These are phyloP conservation scores for Acanthopleura granulata DNA, from an alignment of 2,888 invertebrate genomes.

Conservation along the genomic window DNA sequence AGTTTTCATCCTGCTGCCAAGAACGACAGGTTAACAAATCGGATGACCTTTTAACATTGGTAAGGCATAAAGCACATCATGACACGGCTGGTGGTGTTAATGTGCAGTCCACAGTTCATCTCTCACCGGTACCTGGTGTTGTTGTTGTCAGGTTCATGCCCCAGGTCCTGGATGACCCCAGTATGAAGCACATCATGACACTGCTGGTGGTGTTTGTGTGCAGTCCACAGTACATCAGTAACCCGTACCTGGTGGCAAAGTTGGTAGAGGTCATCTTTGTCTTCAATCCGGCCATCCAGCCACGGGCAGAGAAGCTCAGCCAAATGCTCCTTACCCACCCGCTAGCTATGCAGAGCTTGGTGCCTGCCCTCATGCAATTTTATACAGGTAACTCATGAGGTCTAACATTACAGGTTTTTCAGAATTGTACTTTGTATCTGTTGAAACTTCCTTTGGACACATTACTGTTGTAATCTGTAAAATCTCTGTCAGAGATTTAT, in stretches of 20 bases:
- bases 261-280: conserved; percentile 85
- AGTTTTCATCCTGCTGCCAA: too few relatives aligned
- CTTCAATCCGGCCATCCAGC: conserved; percentile 73
- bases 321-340: conserved; percentile 89
- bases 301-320: conserved; percentile 73
- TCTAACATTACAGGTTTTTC: too few relatives aligned
- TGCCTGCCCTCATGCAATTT: conserved; percentile 95
- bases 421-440: too few relatives aligned
- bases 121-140: background rate
- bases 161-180: conserved; percentile 49
- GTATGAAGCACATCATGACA: conserved; percentile 77
- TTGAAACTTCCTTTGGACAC: too few relatives aligned
- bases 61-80: conserved; percentile 76
- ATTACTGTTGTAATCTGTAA: too few relatives aligned
- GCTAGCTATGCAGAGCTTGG: conserved; percentile 83
- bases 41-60: too few relatives aligned
- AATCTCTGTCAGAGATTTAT: too few relatives aligned
- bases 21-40: too few relatives aligned
- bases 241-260: conserved; percentile 97
- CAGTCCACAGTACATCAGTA: conserved; percentile 90
- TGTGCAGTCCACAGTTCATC: conserved; percentile 92
- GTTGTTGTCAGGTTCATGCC: conserved; percentile 47
- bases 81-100: conserved; percentile 88
- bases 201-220: conserved; percentile 93
- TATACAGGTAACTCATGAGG: conserved; percentile 78